A percentile compares a stretch with the other conserved stretches of the same genome.
phyloP scores from a whole-genome alignment of 2,113 vertebrate species.

The Mobula birostris region DNA sequence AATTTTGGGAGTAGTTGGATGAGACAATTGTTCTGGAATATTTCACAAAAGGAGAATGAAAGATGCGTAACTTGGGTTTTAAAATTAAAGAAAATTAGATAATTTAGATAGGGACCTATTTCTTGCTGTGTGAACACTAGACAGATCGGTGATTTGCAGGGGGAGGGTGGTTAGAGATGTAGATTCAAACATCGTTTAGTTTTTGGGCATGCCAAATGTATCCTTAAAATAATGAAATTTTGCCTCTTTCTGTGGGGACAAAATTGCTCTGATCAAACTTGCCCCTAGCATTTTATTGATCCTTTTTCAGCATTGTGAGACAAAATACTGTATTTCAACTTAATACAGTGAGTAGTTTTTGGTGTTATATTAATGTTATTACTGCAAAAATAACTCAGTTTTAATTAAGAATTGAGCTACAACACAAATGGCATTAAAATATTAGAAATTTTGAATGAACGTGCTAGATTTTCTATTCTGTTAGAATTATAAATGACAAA shows the following conservation, averaged over 20 bases:
- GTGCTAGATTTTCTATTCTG: neutral
- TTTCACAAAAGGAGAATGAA: neutral
- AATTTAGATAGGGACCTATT: neutral
- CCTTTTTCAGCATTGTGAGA: neutral
- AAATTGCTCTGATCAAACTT: neutral
- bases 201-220: neutral
- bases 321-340: neutral
- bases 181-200: neutral
- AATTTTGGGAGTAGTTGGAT: neutral
- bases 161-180: too few relatives aligned
- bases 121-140: neutral
- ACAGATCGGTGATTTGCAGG: neutral
- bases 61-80: neutral
- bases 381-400: neutral
- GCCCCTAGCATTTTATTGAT: too few relatives aligned
- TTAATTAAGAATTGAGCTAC: neutral
- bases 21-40: neutral
- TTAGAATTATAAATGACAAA: neutral
- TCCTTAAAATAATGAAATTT: neutral
- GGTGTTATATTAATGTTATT: neutral
- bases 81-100: neutral
- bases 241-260: neutral
- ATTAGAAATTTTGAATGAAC: neutral
- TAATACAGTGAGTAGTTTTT: neutral
- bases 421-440: neutral